Evolutionary conservation across 2,113 vertebrate species (phyloP).

Genomic region (Donacobius atricapilla): DNA sequence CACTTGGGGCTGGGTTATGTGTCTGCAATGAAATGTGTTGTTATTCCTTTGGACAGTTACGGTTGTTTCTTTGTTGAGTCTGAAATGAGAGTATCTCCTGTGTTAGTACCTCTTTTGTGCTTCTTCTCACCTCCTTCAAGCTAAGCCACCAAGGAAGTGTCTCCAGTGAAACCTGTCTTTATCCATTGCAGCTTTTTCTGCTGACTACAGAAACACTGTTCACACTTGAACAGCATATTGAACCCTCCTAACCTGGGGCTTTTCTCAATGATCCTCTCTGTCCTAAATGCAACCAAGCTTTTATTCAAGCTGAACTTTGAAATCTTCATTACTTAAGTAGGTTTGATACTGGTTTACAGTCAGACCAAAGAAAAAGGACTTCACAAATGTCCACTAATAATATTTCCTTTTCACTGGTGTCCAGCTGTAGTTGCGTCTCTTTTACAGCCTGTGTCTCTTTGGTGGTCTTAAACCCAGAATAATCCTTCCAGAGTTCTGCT

Average conservation of each 20-base stretch:
- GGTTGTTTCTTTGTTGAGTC: neutral
- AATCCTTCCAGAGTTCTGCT: conserved; percentile 36
- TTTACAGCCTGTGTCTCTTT: conserved; percentile 45
- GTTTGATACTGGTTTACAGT: neutral
- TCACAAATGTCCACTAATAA: conserved; percentile 11
- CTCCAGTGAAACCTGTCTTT: neutral
- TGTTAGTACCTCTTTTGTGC: neutral
- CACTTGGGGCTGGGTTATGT: neutral
- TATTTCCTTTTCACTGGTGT: conserved; percentile 6
- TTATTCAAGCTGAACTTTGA: neutral
- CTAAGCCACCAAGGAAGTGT: neutral
- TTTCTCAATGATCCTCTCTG: neutral
- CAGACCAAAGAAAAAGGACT: neutral
- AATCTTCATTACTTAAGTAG: neutral
- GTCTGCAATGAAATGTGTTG: neutral
- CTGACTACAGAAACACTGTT: neutral
- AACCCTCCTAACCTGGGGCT: neutral
- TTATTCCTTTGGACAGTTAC: neutral
- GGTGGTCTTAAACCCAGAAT: conserved; percentile 55
- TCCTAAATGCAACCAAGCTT: neutral
- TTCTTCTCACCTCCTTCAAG: neutral
- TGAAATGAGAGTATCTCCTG: neutral
- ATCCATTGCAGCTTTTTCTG: neutral
- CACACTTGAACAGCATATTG: neutral
- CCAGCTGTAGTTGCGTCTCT: conserved; percentile 23